phyloP scores from a whole-genome alignment of 1,140 invertebrate genomes.

The Neodiprion pinetum region DNA sequence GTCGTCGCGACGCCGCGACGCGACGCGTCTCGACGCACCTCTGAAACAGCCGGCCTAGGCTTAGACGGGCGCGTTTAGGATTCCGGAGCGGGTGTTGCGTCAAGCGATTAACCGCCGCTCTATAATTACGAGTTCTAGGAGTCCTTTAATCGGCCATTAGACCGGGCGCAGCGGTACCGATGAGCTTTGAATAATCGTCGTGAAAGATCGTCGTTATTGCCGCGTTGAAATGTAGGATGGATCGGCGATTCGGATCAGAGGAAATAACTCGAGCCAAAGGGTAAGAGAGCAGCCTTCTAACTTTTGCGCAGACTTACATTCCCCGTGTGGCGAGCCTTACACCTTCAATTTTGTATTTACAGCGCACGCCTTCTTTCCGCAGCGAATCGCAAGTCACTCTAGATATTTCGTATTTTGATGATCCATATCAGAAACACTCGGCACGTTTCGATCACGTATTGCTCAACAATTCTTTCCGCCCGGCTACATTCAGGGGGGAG shows the following conservation, averaged over 20 bases:
- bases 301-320: too few species aligned
- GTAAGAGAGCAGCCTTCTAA: too few species aligned
- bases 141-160: not conserved
- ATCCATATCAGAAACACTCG: not conserved
- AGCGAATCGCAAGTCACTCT: not conserved
- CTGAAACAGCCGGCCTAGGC: not conserved
- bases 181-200: constrained; percentile 1
- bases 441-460: not conserved
- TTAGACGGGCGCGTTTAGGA: not conserved
- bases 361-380: too few species aligned
- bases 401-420: not conserved
- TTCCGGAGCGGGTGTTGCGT: not conserved
- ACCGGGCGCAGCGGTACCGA: not conserved
- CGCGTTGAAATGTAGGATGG: too few species aligned
- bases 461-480: not conserved
- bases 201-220: not conserved
- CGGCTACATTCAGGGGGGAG: not conserved
- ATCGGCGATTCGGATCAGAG: too few species aligned
- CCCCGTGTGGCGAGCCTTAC: too few species aligned
- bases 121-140: not conserved
- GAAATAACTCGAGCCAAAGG: too few species aligned
- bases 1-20: too few species aligned
- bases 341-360: too few species aligned
- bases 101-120: constrained; percentile 4
- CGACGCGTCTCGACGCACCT: not conserved